These are phyloP conservation scores for Dascillus cervinus DNA, from an alignment of 2,888 invertebrate genomes.

Conservation along the genomic window DNA sequence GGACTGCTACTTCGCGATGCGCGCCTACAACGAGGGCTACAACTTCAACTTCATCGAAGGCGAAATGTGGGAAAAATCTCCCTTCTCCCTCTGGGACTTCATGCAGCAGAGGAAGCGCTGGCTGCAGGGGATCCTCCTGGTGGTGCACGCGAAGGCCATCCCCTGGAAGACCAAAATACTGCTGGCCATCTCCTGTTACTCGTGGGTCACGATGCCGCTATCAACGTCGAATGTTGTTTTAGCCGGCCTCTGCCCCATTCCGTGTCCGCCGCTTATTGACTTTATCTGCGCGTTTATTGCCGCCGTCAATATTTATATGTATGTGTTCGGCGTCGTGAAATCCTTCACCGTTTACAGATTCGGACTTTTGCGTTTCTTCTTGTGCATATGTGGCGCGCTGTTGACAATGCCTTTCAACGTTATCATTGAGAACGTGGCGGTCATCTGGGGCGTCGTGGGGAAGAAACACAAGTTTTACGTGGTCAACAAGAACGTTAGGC, in stretches of 20 bases:
- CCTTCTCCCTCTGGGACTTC: slow-evolving; percentile 91
- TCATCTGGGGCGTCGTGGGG: slow-evolving; percentile 88
- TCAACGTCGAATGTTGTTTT: slow-evolving; percentile 84
- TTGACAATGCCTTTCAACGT: slow-evolving; percentile 90
- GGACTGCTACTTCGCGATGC: slow-evolving; percentile 96
- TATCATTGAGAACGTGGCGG: slow-evolving; percentile 89
- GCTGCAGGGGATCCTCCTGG: slow-evolving; percentile 86
- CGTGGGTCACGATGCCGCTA: slow-evolving; percentile 92
- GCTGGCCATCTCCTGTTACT: slow-evolving; percentile 83
- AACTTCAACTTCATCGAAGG: slow-evolving; percentile 94
- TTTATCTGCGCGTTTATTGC: slow-evolving; percentile 85
- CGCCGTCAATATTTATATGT: slow-evolving; percentile 95
- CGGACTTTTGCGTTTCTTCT: slow-evolving; percentile 67
- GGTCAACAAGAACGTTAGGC: slow-evolving; percentile 83
- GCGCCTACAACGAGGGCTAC: slow-evolving; percentile 84
- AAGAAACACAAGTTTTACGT: slow-evolving; percentile 96
- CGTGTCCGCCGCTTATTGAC: slow-evolving; percentile 75
- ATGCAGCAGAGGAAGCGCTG: slow-evolving; percentile 94
- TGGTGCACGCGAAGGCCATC: slow-evolving; percentile 80
- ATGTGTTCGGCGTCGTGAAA: slow-evolving; percentile 94
- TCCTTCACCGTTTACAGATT: slow-evolving; percentile 86
- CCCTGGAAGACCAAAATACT: slow-evolving; percentile 72
- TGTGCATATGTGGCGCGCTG: slow-evolving; percentile 79
- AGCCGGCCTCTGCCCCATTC: slow-evolving; percentile 80
- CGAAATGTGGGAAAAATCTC: slow-evolving; percentile 98